phyloP scores from a whole-genome alignment of 2,113 vertebrate species.

The Cromileptes altivelis region DNA sequence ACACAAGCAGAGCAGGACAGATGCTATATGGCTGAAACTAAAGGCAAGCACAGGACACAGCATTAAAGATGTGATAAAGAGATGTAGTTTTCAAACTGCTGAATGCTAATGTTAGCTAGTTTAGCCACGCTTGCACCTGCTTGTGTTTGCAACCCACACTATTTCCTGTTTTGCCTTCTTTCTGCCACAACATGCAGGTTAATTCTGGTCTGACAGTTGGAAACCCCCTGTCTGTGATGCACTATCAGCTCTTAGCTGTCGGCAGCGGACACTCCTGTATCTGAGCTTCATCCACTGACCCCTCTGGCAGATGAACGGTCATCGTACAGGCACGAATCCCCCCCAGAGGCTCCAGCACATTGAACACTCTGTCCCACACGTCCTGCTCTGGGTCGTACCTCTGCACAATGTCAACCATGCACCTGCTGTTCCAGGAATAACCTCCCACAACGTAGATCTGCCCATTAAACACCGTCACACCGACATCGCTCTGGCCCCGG shows the following conservation, averaged over 20 bases:
- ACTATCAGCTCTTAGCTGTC: constrained; percentile 71
- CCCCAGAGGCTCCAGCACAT: constrained; percentile 87
- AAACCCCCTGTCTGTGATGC: constrained; percentile 5
- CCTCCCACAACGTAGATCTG: constrained; percentile 87
- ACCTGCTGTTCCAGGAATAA: constrained; percentile 89
- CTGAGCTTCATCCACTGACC: constrained; percentile 79
- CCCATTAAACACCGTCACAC: constrained; percentile 84
- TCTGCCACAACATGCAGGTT: neutral
- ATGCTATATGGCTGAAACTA: neutral
- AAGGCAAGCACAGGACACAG: neutral
- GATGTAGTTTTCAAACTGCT: neutral
- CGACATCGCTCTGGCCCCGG: constrained; percentile 86
- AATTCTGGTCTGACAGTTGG: neutral
- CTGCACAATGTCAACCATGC: constrained; percentile 89
- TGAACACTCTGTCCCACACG: constrained; percentile 85
- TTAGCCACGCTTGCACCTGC: neutral
- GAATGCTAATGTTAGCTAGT: constrained; percentile 3
- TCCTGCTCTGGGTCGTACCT: constrained; percentile 84
- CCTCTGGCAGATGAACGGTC: constrained; percentile 85
- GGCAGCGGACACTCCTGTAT: constrained; percentile 83
- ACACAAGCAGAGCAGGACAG: neutral
- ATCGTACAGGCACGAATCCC: constrained; percentile 87
- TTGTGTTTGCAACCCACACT: constrained; percentile 29
- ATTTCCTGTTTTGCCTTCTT: constrained; percentile 46
- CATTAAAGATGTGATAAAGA: neutral